Base-by-base conservation (phyloP, 2,888 invertebrate genomes). In the Drosophila borborema region DNA sequence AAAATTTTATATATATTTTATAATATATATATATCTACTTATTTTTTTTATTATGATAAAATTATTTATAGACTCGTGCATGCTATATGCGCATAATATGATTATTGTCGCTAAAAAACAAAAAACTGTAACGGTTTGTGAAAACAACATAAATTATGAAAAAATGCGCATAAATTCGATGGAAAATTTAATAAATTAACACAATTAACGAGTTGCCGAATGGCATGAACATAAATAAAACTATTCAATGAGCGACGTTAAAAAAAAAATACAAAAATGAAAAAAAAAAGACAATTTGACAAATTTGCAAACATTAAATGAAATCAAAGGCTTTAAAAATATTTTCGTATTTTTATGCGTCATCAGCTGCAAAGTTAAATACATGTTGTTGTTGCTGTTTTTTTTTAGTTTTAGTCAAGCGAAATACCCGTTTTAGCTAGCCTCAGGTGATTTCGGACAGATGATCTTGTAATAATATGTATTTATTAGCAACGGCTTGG, bases 91-190 rank as follows among this genome's bases (percentile, higher is more conserved):
- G 62, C 54, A 67, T 68, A 45, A 14, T 74, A 49, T 67, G 60
- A 53, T 48, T 68, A 38, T 70, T 75, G 60, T 70, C 56, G 40
- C 58, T 54, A 60, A 76, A 77, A 77, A 79, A 86, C 71, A 80
- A 84, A 81, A 72, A 86, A 89, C 70, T 85, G 90, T 87, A 86
- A 86, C 90, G 88, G 86, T 66, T 85, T 87, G 66, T 72, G 61
- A 72, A 72, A 72, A 38, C 64, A 55, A 38, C 85, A 82, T 87
- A 74, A 84, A 89, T 89, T 85, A 72, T n/a, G 36, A 67, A 63
- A 72, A 72, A 72, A 55, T 66, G 53, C 63, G 71, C 66, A 80
- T 80, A 84, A 73, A 76, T 86, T 65, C 58, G 43, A 51, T 46
- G 3, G 45, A 77, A 78, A 79, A 68, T 65, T 65, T 70, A 66